Evolutionary conservation across 2,888 invertebrate genomes (phyloP).

Genomic region (Podotricha telesiphe): DNA sequence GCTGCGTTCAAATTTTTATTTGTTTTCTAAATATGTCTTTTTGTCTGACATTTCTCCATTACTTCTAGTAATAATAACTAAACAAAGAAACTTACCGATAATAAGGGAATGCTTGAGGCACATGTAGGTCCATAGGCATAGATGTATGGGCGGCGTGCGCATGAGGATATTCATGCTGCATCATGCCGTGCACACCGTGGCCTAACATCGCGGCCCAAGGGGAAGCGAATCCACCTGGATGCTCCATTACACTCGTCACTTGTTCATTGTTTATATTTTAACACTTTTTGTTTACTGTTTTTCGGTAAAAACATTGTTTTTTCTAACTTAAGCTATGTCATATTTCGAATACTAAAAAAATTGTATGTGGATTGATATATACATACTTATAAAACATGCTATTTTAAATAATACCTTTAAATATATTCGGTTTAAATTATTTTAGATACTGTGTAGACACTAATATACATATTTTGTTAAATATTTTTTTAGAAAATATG

Average conservation of each 20-base stretch:
- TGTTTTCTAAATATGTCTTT: too few species aligned
- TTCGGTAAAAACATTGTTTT: conserved; percentile 23
- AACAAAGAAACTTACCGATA: conserved; percentile 88
- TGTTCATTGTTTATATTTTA: conserved; percentile 41
- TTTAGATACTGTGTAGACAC: too few species aligned
- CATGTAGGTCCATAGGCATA: conserved; percentile 96
- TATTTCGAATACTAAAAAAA: too few species aligned
- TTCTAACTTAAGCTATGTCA: neutral
- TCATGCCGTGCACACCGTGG: conserved; percentile 86
- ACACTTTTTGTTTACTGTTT: conserved; percentile 30
- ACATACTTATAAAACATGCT: too few species aligned
- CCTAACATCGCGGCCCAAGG: conserved; percentile 91
- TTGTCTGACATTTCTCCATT: neutral
- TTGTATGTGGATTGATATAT: too few species aligned
- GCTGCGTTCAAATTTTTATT: too few species aligned
- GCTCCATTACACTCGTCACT: conserved; percentile 84
- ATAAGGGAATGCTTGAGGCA: conserved; percentile 95
- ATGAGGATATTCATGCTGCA: conserved; percentile 85
- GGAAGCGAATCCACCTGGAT: conserved; percentile 89
- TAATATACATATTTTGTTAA: too few species aligned
- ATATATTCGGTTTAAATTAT: too few species aligned
- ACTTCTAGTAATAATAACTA: neutral
- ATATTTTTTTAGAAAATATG: too few species aligned
- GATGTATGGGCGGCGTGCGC: conserved; percentile 83
- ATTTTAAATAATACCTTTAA: too few species aligned